Evolutionary conservation across 2,888 invertebrate genomes (phyloP), one percentile per base, ranked within the genome.

Genomic region (Drosophila subquinaria): DNA sequence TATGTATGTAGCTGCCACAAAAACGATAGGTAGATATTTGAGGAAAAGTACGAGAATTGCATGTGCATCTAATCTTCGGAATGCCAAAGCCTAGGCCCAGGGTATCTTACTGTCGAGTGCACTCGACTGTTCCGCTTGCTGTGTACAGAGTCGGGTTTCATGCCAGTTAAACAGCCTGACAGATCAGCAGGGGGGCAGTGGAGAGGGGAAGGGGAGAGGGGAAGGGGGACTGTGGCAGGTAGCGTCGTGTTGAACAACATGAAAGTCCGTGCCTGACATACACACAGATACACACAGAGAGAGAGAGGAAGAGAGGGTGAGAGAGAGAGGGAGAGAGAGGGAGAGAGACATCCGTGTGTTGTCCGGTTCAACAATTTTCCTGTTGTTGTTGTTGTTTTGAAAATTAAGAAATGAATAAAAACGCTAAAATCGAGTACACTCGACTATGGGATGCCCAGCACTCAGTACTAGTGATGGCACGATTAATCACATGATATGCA

Each of bases 281-380:
- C 3, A 13, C 10, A 50, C 33, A 35, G 17, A 33, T 13, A 35
- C 33, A 33, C 8, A 10, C 4, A 27, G 0, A 27, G 4, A 27
- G 23, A 27, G 23, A 27, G 5, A 27, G 27, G 5, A 5, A 5
- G 27, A 27, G 27, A 5, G 5, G 5, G 27, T 0, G 5, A 5
- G 27, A 27, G 23, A 27, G 23, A 27, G 5, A 27, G 27, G 5
- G 27, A 5, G 27, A 27, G 27, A 5, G 5, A 27, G 27, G 3
- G 5, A 5, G 27, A 5, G 27, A 27, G 27, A 6, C 40, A 50
- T 13, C 20, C 40, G 63, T 17, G 33, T 53, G 35, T 45, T 57
- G 64, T 64, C 64, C 64, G 50, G 50, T 42, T 53, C 36, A 62
- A 56, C 47, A 48, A 50, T 57, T 55, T 62, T 48, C 38, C 45